Evolutionary conservation across 2,888 invertebrate species (phyloP).

Genomic region (Oligia latruncula): DNA sequence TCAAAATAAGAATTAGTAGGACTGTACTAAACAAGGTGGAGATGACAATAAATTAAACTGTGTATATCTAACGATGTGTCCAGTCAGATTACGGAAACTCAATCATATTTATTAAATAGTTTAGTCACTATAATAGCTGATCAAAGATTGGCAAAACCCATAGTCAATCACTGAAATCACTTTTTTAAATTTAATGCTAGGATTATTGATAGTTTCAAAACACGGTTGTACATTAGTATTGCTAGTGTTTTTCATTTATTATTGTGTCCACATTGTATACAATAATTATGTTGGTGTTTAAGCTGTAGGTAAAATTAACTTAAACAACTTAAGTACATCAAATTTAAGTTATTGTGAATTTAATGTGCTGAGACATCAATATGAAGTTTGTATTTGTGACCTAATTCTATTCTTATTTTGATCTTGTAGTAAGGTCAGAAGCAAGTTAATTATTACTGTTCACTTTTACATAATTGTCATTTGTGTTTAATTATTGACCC

Average conservation of each 20-base stretch:
- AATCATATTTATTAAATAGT: background rate
- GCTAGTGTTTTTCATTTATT: background rate
- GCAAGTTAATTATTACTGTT: background rate
- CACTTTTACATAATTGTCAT: background rate
- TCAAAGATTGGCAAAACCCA: background rate
- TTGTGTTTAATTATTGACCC: background rate
- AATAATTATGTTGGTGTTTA: background rate
- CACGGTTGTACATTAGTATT: background rate
- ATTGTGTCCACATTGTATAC: background rate
- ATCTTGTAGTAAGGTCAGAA: slow-evolving; percentile 10
- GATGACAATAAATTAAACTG: background rate
- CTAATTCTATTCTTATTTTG: slow-evolving; percentile 20
- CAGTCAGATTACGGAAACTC: background rate
- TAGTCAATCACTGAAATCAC: background rate
- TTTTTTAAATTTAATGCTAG: background rate
- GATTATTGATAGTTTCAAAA: background rate
- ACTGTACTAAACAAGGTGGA: background rate
- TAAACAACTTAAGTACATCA: background rate
- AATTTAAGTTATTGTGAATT: slow-evolving; percentile 3
- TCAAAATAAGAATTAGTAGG: slow-evolving; percentile 2
- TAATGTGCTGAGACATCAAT: background rate
- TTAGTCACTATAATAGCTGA: background rate
- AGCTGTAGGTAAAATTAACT: background rate
- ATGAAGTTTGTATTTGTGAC: background rate
- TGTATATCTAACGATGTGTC: too few relatives aligned